Percentiles rank a stretch among this genome's conserved stretches.
phyloP scores from a whole-genome alignment of 2,888 invertebrate genomes.

The Gerris lacustris region DNA sequence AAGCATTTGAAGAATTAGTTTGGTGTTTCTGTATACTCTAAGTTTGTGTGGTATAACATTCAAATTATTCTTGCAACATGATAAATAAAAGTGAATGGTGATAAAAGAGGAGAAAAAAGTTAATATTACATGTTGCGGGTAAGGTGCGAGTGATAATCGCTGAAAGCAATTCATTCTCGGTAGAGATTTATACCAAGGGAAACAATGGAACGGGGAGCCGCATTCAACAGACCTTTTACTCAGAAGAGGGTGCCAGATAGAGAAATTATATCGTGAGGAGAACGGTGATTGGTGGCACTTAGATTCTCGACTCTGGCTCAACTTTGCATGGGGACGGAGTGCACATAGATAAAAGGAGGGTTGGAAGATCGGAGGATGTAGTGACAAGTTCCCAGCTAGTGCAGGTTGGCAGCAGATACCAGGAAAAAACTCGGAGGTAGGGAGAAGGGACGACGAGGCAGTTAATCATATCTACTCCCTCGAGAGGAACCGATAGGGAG shows the following conservation, averaged over 20 bases:
- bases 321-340: too few relatives aligned
- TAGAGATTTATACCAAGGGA: not conserved
- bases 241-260: not conserved
- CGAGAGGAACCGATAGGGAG: not conserved
- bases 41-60: too few relatives aligned
- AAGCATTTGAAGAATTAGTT: too few relatives aligned
- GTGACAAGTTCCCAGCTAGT: too few relatives aligned
- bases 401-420: too few relatives aligned
- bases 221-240: not conserved
- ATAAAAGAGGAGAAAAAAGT: too few relatives aligned
- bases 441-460: not conserved
- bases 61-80: too few relatives aligned
- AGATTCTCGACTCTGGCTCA: not conserved
- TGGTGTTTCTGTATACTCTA: too few relatives aligned
- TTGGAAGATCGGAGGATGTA: too few relatives aligned
- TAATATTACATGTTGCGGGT: too few relatives aligned
- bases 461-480: conserved; percentile 5
- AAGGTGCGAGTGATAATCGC: not conserved
- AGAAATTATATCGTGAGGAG: not conserved
- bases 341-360: too few relatives aligned
- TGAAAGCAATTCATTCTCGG: not conserved
- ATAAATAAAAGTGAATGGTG: too few relatives aligned
- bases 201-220: not conserved
- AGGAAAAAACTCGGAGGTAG: not conserved
- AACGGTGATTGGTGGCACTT: not conserved